Conservation (phyloP, 2,888 invertebrate species). For the Leptinotarsa haldemani region DNA sequence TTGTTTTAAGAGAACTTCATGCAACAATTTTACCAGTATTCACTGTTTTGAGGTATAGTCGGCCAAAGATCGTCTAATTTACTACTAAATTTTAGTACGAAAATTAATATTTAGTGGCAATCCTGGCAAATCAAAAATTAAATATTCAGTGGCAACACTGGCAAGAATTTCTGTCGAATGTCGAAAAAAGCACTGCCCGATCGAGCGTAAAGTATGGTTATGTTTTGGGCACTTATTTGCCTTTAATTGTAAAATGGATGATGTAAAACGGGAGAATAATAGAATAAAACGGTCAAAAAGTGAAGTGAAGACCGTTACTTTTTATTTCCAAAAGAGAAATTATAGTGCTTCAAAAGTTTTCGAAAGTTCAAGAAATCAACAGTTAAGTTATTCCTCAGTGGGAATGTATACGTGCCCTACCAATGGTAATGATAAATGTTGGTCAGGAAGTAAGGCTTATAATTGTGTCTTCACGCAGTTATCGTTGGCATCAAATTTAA, state of each 20-base stretch:
- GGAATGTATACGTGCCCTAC: conserved; percentile 11
- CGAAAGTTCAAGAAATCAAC: conserved; percentile 37
- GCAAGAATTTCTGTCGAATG: too few species aligned
- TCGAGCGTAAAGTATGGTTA: neutral
- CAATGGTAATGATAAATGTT: neutral
- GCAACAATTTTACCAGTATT: too few species aligned
- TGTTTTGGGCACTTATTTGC: conserved; percentile 20
- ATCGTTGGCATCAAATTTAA: neutral
- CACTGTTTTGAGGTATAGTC: too few species aligned
- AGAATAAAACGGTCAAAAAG: conserved; percentile 75
- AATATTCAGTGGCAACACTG: too few species aligned
- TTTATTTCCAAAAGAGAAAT: conserved; percentile 74
- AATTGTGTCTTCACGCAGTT: neutral
- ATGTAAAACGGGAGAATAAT: conserved; percentile 57
- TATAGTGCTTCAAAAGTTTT: conserved; percentile 39
- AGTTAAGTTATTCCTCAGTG: conserved; percentile 32
- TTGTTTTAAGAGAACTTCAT: too few species aligned
- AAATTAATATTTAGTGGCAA: too few species aligned
- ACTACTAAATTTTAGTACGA: too few species aligned
- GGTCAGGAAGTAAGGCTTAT: neutral
- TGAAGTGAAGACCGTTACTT: conserved; percentile 75
- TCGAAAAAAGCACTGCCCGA: neutral
- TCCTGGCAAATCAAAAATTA: too few species aligned
- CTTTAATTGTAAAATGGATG: conserved; percentile 55
- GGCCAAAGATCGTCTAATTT: too few species aligned